Base-by-base conservation (phyloP, 2,888 invertebrate genomes). In the Eumerus sabulonum region DNA sequence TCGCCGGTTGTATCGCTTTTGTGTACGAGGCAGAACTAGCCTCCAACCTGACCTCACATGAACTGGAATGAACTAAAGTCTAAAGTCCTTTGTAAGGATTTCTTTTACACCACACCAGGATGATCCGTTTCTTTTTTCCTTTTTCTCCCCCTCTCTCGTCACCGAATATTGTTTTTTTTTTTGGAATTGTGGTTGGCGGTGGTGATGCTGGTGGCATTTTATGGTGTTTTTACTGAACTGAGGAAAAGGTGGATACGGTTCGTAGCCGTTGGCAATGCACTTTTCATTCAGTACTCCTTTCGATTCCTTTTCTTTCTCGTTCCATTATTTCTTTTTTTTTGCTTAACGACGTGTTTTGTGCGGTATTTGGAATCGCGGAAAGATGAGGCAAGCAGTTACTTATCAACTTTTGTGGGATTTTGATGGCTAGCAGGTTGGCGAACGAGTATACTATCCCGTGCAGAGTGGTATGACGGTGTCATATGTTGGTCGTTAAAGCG, bases 311-410 rank as follows among this genome's bases (percentile, higher is more conserved):
- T 27, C 7, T 27, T 27, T 27, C 7, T 27, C 27, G 27, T 27
- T 27, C 7, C n/a, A n/a, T n/a, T n/a, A n/a, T n/a, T n/a, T n/a
- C n/a, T n/a, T n/a, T n/a, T n/a, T n/a, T n/a, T n/a, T n/a, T n/a
- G n/a, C 40, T 62, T 50, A 42, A 62, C 51, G 62, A 16, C 42
- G 50, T 62, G 27, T 51, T 42, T 42, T 51, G 16, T 47, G 38
- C 27, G 27, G 27, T 27, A 27, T 27, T 27, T 11, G 13, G 50
- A 13, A 51, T 62, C 51, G 50, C 19, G 38, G 27, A 62, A 50
- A 62, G 48, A 62, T 62, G 62, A 62, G 62, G 19, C 60, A 7
- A 60, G 50, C 60, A 50, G 48, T 50, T 50, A 40, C 40, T 60
- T 42, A 60, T 60, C 48, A 60, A 60, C 48, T 40, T 40, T 48